Conservation (phyloP, 2,888 invertebrate genomes). For the Agrotis exclamationis region DNA sequence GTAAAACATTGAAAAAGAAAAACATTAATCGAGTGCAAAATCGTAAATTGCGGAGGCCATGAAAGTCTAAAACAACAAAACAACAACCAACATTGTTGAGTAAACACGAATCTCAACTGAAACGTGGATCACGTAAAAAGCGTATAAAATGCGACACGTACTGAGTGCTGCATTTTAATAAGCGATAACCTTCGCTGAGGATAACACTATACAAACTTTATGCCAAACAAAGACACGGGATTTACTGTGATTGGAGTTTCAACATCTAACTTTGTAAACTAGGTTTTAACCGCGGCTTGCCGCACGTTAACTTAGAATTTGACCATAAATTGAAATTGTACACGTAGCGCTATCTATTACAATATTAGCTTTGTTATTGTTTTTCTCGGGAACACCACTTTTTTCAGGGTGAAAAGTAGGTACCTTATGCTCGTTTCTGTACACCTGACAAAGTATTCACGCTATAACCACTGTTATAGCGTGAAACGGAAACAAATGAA, state of each 20-base stretch:
- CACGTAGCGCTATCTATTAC: too few relatives aligned
- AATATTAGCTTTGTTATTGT: too few relatives aligned
- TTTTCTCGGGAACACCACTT: too few relatives aligned
- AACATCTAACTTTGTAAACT: background rate
- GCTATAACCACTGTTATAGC: too few relatives aligned
- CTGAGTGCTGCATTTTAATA: slow-evolving; percentile 47
- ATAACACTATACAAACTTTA: slow-evolving; percentile 17
- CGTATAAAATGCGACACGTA: slow-evolving; percentile 29
- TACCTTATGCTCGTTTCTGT: too few relatives aligned
- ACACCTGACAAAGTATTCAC: too few relatives aligned
- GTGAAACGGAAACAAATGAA: too few relatives aligned
- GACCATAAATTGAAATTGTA: too few relatives aligned
- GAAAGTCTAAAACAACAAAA: slow-evolving; percentile 40
- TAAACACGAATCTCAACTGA: slow-evolving; percentile 30
- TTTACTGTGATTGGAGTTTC: slow-evolving; percentile 5
- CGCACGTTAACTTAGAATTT: too few relatives aligned
- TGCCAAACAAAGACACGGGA: background rate
- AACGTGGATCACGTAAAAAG: slow-evolving; percentile 38
- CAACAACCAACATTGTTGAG: slow-evolving; percentile 36
- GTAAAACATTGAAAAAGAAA: background rate
- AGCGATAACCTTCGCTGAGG: slow-evolving; percentile 30
- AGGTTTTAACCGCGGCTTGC: too few relatives aligned
- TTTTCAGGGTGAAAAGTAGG: too few relatives aligned
- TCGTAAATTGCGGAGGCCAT: slow-evolving; percentile 17
- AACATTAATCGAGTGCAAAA: background rate